phyloP scores from a whole-genome alignment of 2,888 invertebrate species.

The Thereva nobilitata region DNA sequence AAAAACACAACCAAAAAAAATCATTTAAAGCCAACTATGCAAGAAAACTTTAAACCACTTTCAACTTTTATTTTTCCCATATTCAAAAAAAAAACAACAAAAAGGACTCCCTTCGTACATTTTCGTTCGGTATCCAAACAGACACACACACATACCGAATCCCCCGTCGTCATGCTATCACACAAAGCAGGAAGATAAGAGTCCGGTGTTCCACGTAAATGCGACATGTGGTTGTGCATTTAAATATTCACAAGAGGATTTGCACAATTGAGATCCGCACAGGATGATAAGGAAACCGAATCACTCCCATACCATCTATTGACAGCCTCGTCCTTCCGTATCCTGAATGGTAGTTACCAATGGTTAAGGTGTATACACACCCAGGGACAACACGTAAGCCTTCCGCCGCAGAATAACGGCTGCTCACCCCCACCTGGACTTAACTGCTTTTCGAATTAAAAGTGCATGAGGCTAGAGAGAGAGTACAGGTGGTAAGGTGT shows the following conservation, averaged over 20 bases:
- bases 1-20: no score
- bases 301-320: slow-evolving; percentile 22
- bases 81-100: no score
- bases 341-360: slow-evolving; percentile 4
- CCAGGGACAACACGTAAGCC: slow-evolving; percentile 8
- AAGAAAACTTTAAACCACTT: no score
- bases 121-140: no score
- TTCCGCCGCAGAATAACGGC: slow-evolving; percentile 11
- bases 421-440: slow-evolving; percentile 33
- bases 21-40: no score
- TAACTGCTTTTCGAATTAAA: slow-evolving; percentile 41
- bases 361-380: slow-evolving; percentile 22
- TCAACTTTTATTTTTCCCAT: no score
- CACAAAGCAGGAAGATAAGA: slow-evolving; percentile 6
- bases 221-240: slow-evolving; percentile 34
- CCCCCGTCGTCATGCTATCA: no score
- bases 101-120: no score
- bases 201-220: slow-evolving; percentile 27
- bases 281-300: slow-evolving; percentile 34
- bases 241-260: slow-evolving; percentile 37
- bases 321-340: neutral
- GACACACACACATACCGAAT: no score
- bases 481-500: neutral
- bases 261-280: slow-evolving; percentile 35
- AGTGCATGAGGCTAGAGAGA: slow-evolving; percentile 38